A percentile compares a stretch with the other conserved stretches of the same genome.
phyloP scores from a whole-genome alignment of 1,140 invertebrate species.

The Chlorops oryzae region DNA sequence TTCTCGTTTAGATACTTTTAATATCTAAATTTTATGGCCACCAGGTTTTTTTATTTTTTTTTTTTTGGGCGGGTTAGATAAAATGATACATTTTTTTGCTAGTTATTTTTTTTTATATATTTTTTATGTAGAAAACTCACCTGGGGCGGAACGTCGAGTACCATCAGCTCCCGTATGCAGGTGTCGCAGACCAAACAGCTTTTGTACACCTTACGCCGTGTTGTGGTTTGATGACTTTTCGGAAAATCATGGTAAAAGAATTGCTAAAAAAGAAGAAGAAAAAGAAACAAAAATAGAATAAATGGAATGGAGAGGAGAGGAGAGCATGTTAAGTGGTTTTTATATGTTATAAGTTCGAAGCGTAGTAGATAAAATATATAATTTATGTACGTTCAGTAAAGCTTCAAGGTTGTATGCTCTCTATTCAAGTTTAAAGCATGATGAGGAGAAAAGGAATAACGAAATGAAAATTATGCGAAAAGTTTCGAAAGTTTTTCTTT shows the following conservation, averaged over 20 bases:
- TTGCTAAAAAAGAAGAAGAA: constrained; percentile 33
- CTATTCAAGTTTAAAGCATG: too few species aligned
- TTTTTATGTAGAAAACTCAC: constrained; percentile 25
- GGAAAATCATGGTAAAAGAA: constrained; percentile 49
- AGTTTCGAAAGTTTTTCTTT: too few species aligned
- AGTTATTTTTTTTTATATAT: constrained; percentile 1
- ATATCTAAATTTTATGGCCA: too few species aligned
- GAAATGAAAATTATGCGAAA: too few species aligned
- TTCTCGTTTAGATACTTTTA: too few species aligned
- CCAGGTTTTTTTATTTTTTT: background rate
- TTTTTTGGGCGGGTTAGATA: background rate
- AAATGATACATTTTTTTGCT: background rate
- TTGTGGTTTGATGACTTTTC: constrained; percentile 41
- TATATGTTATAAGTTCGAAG: too few species aligned
- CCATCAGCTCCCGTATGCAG: constrained; percentile 48
- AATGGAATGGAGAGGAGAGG: too few species aligned
- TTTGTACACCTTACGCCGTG: constrained; percentile 42
- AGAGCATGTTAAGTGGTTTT: too few species aligned
- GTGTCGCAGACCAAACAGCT: constrained; percentile 48
- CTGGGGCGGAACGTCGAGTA: constrained; percentile 48
- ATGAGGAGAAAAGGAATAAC: too few species aligned
- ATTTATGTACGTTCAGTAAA: too few species aligned
- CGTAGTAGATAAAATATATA: too few species aligned
- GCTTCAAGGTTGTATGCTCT: too few species aligned
- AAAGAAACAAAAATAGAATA: background rate